Evolutionary conservation across 2,888 invertebrate genomes (phyloP), one percentile per base, ranked within the genome.

Genomic region (Sinodicranocentrus sp.): DNA sequence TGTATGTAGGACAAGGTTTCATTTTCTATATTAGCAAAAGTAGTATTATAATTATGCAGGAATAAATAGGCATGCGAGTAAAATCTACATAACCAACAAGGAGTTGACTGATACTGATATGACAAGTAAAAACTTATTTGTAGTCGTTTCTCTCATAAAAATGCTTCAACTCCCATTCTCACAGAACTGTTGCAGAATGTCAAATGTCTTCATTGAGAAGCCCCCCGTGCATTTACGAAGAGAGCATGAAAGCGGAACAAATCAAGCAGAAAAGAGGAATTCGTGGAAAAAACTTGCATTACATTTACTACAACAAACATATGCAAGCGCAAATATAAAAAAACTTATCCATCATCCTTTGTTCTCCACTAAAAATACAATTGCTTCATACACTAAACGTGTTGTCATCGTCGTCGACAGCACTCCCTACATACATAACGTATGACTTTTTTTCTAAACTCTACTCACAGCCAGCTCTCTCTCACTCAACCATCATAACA

Each of bases 351-450:
- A 68, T 68, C 48, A 68, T 52, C 25, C 21, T 68, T 26, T 68
- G 48, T 28, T 23, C 15, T 44, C 13, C n/a, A n/a, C 23, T 25
- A 59, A 25, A 25, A 23, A 25, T 59, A 26, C 59, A 59, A 59
- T 59, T 59, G 59, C 59, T 57, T 57, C 21, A 57, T 57, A 25
- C 59, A 25, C 59, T 59, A 26, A 59, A 59, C 59, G 59, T 59
- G 59, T 59, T 59, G 59, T 59, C 59, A 59, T 59, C 59, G 1
- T 59, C 59, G 59, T 59, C 59, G 59, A 59, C 59, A 59, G 59
- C 25, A 59, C 17, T 26, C 48, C 15, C 48, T 33, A 33, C 10
- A 33, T 33, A 59, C 23, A 2, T 21, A 3, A 59, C 21, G 15
- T 19, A 23, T 23, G 59, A 23, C 59, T 65, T 39, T 33, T 33